These are phyloP conservation scores for Mallotus villosus DNA, from an alignment of 2,797 vertebrate genomes.

Conservation along the genomic window DNA sequence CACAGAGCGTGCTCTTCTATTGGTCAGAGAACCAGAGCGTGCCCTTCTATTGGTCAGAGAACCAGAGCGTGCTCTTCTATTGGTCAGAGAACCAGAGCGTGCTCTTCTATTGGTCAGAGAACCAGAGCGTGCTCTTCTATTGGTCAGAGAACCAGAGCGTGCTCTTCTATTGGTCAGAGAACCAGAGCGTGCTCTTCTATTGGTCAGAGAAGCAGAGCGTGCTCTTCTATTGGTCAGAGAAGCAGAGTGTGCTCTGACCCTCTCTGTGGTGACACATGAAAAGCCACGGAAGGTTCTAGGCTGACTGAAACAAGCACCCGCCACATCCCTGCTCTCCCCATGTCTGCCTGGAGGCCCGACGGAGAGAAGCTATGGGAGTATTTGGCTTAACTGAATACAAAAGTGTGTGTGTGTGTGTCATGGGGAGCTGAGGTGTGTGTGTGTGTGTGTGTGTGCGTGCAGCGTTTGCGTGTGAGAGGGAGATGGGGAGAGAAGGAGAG, in stretches of 20 bases:
- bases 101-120: too few species aligned
- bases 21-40: conserved; percentile 22
- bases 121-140: too few species aligned
- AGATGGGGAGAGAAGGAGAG: conserved; percentile 43
- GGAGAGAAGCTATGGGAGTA: conserved; percentile 32
- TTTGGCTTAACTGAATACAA: conserved; percentile 35
- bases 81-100: too few species aligned
- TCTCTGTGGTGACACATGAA: conserved; percentile 10
- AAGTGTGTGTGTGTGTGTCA: conserved; percentile 25
- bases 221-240: conserved; percentile 20
- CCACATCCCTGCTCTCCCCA: conserved; percentile 23
- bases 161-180: too few species aligned
- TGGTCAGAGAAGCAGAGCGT: background rate
- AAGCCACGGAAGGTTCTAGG: background rate
- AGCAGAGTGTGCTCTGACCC: conserved; percentile 14
- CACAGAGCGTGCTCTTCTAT: background rate
- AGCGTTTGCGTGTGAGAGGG: conserved; percentile 9
- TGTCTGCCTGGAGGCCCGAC: conserved; percentile 4
- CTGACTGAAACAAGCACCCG: conserved; percentile 16
- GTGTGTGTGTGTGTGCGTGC: conserved; percentile 11
- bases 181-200: background rate
- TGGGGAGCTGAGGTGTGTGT: conserved; percentile 10
- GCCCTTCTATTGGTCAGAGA: too few species aligned
- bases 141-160: too few species aligned
- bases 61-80: too few species aligned